These are phyloP conservation scores for Natrix natrix DNA, from an alignment of 2,797 vertebrate species.

Conservation along the genomic window DNA sequence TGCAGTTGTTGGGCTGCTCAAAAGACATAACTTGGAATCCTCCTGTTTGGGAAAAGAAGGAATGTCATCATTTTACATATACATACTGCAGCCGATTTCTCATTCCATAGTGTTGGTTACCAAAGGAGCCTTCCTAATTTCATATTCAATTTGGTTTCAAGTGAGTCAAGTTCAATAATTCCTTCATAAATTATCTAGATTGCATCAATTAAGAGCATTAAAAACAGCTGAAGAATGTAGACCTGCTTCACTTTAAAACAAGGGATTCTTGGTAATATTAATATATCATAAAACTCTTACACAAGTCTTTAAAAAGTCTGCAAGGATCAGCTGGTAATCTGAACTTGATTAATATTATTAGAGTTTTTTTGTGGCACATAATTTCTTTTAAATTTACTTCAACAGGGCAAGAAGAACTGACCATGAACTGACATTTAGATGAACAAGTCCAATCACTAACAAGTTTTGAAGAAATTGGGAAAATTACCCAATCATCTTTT, in stretches of 20 bases:
- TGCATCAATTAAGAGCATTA: background rate
- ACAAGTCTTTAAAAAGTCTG: background rate
- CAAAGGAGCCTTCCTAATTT: background rate
- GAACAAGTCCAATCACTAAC: background rate
- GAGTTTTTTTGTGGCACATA: background rate
- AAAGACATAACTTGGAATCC: slow-evolving; percentile 55
- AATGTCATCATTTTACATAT: slow-evolving; percentile 21
- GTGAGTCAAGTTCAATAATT: background rate
- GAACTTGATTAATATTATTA: background rate
- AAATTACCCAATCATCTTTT: background rate
- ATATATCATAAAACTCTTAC: background rate
- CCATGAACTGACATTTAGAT: background rate
- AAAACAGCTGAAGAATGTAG: background rate
- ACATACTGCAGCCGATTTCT: background rate
- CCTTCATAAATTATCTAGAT: background rate
- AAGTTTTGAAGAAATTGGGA: background rate
- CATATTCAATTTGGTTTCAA: background rate
- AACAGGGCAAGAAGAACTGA: background rate
- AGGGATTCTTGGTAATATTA: background rate
- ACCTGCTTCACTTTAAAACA: background rate
- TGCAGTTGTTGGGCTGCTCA: slow-evolving; percentile 71
- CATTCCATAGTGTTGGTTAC: background rate
- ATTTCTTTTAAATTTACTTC: background rate
- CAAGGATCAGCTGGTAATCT: background rate
- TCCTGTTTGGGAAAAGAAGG: slow-evolving; percentile 60